phyloP scores from a whole-genome alignment of 2,113 vertebrate genomes.

The Circaetus cinerascens region DNA sequence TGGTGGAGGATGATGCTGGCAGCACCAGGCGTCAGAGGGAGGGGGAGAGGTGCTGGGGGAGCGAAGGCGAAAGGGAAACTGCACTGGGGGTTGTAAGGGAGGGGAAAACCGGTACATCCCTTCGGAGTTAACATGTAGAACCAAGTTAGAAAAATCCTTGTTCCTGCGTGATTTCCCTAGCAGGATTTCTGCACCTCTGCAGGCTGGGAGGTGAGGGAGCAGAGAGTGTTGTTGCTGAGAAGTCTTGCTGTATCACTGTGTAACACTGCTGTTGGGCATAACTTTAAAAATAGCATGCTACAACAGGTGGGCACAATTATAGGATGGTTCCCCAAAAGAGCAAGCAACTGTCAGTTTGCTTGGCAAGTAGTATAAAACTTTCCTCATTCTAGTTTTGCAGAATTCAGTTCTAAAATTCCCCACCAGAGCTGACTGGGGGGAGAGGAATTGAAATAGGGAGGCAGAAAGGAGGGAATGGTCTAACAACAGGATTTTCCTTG shows the following conservation, averaged over 20 bases:
- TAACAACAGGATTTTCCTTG: not conserved
- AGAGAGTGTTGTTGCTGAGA: not conserved
- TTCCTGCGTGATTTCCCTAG: not conserved
- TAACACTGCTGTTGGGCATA: not conserved
- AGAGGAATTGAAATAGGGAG: not conserved
- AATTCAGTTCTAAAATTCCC: not conserved
- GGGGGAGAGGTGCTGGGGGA: not conserved
- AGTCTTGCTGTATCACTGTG: not conserved
- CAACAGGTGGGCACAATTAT: conserved; percentile 47
- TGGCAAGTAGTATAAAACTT: not conserved
- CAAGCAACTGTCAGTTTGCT: conserved; percentile 28
- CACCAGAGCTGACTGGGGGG: fast-evolving
- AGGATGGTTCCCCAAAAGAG: conserved; percentile 29
- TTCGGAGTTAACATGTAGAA: not conserved
- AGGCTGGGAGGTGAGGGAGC: not conserved
- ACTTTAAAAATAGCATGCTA: conserved; percentile 34
- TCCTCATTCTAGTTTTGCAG: not conserved
- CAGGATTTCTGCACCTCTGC: not conserved
- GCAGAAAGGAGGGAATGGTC: not conserved
- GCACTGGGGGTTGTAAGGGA: not conserved
- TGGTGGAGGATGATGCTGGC: not conserved
- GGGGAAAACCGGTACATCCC: not conserved
- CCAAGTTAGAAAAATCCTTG: not conserved
- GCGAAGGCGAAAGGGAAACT: not conserved
- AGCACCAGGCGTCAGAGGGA: not conserved